Percentiles rank a stretch among this genome's conserved stretches.
phyloP scores from a whole-genome alignment of 2,113 vertebrate species.

The Barbus barbus region DNA sequence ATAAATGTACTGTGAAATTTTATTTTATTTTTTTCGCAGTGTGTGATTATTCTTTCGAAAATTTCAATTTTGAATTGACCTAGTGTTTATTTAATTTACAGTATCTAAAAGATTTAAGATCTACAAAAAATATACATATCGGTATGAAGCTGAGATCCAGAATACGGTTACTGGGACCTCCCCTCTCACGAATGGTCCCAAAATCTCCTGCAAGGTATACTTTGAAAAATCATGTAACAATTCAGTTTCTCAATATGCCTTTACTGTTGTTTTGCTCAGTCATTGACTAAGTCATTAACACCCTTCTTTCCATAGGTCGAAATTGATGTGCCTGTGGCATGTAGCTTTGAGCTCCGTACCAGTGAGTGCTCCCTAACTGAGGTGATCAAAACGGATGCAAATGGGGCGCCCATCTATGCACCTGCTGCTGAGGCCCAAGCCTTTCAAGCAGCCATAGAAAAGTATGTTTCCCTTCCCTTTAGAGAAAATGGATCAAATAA shows the following conservation, averaged over 20 bases:
- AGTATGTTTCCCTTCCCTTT: constrained; percentile 69
- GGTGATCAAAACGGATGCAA: constrained; percentile 65
- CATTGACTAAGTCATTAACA: neutral
- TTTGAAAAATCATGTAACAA: neutral
- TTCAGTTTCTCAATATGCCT: neutral
- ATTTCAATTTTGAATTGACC: too few relatives aligned
- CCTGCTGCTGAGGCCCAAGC: constrained; percentile 76
- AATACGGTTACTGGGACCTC: constrained; percentile 77
- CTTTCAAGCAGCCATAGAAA: constrained; percentile 85
- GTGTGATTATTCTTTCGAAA: too few relatives aligned
- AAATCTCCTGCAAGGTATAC: constrained; percentile 85
- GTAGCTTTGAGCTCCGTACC: constrained; percentile 82
- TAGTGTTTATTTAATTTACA: constrained; percentile 1
- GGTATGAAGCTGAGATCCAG: constrained; percentile 82
- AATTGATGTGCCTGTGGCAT: constrained; percentile 86
- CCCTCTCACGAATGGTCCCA: constrained; percentile 79
- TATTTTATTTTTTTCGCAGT: too few relatives aligned
- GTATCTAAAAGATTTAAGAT: constrained; percentile 83
- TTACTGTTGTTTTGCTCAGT: neutral
- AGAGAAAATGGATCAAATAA: neutral
- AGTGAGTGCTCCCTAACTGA: constrained; percentile 84
- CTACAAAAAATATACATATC: constrained; percentile 84
- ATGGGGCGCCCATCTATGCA: constrained; percentile 73
- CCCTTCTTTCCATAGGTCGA: constrained; percentile 78
- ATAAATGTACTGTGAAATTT: too few relatives aligned